Base-by-base conservation (phyloP, 2,888 invertebrate species). In the Chrysolina haemoptera region DNA sequence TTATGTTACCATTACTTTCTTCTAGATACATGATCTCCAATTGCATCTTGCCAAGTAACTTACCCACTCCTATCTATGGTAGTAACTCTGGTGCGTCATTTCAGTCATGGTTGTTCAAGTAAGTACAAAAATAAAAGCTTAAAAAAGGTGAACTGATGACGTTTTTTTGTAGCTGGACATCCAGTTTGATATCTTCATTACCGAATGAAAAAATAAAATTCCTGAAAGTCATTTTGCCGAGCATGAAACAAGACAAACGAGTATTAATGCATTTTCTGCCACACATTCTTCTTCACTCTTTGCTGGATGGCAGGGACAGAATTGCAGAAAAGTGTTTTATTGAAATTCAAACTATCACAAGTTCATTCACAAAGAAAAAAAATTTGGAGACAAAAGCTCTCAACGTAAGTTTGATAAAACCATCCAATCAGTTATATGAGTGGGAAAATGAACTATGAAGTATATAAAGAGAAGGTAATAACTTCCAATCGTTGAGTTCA, bases 211-310 rank as follows among this genome's bases (percentile, higher is more conserved):
- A 90, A 62, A 90, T 90, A 48, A 90, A 90, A 67, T 87, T 95
- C 18, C 85, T 96, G 41, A 90, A 91, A 78, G 92, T 93, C 0
- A 95, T 94, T 50, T 91, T 93, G 78, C 93, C 94, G 0, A 94
- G 94, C 80, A 93, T 96, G 87, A 92, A 93, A 35, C 91, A 93
- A 74, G 94, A 95, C 84, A 90, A 91, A 55, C 91, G 92, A 82
- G 93, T 93, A 16, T 86, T 95, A 74, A 92, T 93, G 84, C 91
- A 93, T 69, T 94, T 95, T 84, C 88, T 95, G 70, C 95, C 95
- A 0, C 93, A 95, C 80, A 93, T 95, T 48, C 85, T 95, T 11
- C 81, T 93, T 1, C 93, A 93, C 82, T 91, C 92, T 0, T 84
- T 93, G 46, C 89, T 92, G 82, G 91, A 91, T 76, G 89, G 90